Evolutionary conservation across 35 echinoderm and acorn worm genomes (phyloP).

Genomic region (Apostichopus parvimensis): DNA sequence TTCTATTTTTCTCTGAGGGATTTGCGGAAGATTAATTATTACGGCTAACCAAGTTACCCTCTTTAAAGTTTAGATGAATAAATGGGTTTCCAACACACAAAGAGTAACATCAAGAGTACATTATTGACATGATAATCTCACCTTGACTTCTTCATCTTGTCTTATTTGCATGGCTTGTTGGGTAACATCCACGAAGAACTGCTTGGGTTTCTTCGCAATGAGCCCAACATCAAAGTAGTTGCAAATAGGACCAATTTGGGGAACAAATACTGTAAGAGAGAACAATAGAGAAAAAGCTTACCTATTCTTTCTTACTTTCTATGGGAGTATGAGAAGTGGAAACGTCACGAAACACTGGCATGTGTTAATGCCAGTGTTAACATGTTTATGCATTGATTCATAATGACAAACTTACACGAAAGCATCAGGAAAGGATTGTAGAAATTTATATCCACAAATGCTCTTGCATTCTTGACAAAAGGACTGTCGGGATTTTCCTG

Average conservation of each 20-base stretch:
- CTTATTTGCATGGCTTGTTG: conserved; percentile 10
- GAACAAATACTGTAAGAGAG: not conserved
- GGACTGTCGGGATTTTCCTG: conserved; percentile 54
- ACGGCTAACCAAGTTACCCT: no score
- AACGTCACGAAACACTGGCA: no score
- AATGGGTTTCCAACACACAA: no score
- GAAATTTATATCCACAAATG: not conserved
- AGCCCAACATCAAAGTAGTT: conserved; percentile 33
- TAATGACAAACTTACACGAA: not conserved
- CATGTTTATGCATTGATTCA: no score
- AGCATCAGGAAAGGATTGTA: conserved; percentile 16
- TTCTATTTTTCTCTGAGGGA: no score
- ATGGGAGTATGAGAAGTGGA: no score
- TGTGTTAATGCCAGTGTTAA: no score
- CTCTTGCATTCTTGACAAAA: conserved; percentile 54
- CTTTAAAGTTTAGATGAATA: no score
- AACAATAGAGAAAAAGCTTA: not conserved
- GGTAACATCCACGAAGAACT: conserved; percentile 39
- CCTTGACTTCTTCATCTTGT: not conserved
- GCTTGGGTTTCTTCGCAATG: not conserved
- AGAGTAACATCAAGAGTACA: no score
- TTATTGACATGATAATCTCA: not conserved
- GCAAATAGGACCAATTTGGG: conserved; percentile 2
- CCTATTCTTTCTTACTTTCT: no score
- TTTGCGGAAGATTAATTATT: no score